phyloP scores from a whole-genome alignment of 2,113 vertebrate genomes.

The Coryphaenoides rupestris region DNA sequence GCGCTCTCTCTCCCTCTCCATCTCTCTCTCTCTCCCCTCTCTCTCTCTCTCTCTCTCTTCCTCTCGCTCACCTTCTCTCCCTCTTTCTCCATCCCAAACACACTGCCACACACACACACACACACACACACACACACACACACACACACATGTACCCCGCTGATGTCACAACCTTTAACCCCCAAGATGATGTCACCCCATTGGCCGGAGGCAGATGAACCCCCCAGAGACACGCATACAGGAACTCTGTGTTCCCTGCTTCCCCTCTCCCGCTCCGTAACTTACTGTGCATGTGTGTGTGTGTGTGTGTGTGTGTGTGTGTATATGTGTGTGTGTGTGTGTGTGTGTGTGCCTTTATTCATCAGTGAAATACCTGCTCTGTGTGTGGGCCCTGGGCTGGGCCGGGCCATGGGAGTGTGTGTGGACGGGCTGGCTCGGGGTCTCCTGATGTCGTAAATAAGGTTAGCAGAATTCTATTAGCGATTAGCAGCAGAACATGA shows the following conservation, averaged over 20 bases:
- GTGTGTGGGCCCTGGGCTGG: neutral
- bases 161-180: conserved; percentile 34
- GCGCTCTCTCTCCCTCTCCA: too few species aligned
- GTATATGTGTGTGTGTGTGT: conserved; percentile 10
- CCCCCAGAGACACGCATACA: conserved; percentile 31
- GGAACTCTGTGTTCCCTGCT: conserved; percentile 21
- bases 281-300: neutral
- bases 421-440: conserved; percentile 33
- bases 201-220: conserved; percentile 32
- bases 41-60: neutral
- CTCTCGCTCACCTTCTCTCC: conserved; percentile 9
- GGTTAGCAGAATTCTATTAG: conserved; percentile 41
- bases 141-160: neutral
- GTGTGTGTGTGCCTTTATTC: conserved; percentile 23
- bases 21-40: too few species aligned
- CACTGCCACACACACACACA: neutral
- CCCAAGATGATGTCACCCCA: conserved; percentile 32
- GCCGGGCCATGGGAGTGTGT: conserved; percentile 19
- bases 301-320: conserved; percentile 13
- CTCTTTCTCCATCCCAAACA: neutral
- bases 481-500: conserved; percentile 20
- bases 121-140: neutral
- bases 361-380: neutral
- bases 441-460: conserved; percentile 53
- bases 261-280: neutral